Base-by-base conservation (phyloP, 2,888 invertebrate species). In the Mactromeris polynyma region DNA sequence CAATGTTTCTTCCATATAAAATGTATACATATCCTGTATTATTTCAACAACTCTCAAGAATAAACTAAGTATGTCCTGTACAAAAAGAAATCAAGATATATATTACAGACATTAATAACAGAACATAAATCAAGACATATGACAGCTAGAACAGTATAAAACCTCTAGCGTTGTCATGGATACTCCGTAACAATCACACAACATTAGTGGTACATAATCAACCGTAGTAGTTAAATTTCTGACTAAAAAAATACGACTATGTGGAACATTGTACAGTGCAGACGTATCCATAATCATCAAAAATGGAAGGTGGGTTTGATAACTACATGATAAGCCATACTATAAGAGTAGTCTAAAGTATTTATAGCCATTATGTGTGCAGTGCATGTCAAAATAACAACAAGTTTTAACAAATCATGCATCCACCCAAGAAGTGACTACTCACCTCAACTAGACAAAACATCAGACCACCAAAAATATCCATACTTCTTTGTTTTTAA, bases 1-100 rank as follows among this genome's bases (percentile, higher is more conserved):
- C 73, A 73, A 73, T 73, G 36, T 73, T 73, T 73, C 73, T 73
- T 73, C 73, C 73, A 73, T 73, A 73, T 73, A 73, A 73, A 73
- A 73, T 73, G 73, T 73, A 73, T 73, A 73, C 33, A 36, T 73
- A 73, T 73, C 14, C 26, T 31, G 36, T 73, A 73, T 33, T 64
- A 64, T 26, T 26, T 64, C 46, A 64, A 64, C n/a, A 9, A 64
- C 58, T 64, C 58, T 64, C 26, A 64, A n/a, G 58, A 64, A 64
- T 64, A 26, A 64, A 64, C 58, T 26, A 64, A 64, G 21, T n/a
- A 64, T 26, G 26, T 26, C 9, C 58, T 64, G 26, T 64, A 64
- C 58, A 64, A 26, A 58, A 7, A 58, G 21, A 64, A 64, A 26
- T n/a, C 9, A n/a, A n/a, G 6, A 58, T 58, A n/a, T 58, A 26